A percentile compares a stretch with the other conserved stretches of the same genome.
Conservation (phyloP, 2,888 invertebrate genomes). For the Allophyes oxyacanthae region DNA sequence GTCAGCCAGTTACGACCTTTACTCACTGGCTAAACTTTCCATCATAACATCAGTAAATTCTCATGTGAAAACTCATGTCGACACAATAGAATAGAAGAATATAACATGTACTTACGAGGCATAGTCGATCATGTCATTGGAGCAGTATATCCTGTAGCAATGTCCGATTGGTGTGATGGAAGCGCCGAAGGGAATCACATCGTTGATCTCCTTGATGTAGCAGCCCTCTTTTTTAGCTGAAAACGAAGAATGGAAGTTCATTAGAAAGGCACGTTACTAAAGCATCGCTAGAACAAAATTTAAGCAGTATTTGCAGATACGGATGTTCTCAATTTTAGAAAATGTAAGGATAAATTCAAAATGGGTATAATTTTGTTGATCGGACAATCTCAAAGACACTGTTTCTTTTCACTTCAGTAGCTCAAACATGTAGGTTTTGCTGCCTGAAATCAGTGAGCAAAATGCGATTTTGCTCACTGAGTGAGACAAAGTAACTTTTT, state of each 20-base stretch:
- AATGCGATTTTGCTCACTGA: no score
- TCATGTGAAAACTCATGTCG: no score
- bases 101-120: constrained; percentile 71
- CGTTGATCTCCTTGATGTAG: constrained; percentile 73
- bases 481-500: no score
- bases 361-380: neutral
- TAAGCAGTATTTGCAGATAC: no score
- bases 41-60: no score
- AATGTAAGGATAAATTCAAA: neutral
- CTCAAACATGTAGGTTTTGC: no score
- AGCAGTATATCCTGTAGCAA: constrained; percentile 74
- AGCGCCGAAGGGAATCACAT: constrained; percentile 74
- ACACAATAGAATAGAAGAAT: no score
- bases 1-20: no score
- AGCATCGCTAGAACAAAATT: no score
- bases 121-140: constrained; percentile 63
- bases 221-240: constrained; percentile 79
- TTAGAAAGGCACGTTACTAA: neutral
- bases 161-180: constrained; percentile 64
- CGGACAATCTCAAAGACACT: neutral
- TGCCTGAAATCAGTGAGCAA: no score
- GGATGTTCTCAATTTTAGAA: neutral
- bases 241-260: constrained; percentile 50
- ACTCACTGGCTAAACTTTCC: no score
- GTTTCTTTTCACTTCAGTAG: no score